Percentiles rank a stretch among this genome's conserved stretches.
These are phyloP conservation scores for Todus mexicanus DNA, from an alignment of 2,797 vertebrate genomes.

Conservation along the genomic window DNA sequence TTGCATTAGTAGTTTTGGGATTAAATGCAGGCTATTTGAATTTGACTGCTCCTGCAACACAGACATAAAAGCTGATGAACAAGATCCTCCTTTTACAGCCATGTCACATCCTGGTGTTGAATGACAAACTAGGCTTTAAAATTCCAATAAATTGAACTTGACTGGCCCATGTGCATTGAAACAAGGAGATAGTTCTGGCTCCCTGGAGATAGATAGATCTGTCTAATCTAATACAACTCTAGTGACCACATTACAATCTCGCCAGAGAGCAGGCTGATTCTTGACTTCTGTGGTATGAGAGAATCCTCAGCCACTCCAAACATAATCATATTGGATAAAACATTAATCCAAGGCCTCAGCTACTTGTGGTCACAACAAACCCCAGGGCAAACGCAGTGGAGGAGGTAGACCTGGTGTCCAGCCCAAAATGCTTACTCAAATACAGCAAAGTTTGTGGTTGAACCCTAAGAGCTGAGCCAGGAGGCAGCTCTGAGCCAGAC, in stretches of 20 bases:
- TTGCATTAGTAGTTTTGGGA: constrained; percentile 1
- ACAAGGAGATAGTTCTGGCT: background rate
- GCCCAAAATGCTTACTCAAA: background rate
- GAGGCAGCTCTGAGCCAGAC: background rate
- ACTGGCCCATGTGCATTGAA: constrained; percentile 18
- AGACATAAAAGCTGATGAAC: constrained; percentile 10
- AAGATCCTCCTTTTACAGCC: constrained; percentile 17
- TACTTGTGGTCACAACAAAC: constrained; percentile 11
- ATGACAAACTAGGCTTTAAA: constrained; percentile 47
- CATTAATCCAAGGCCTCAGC: background rate
- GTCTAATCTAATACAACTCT: constrained; percentile 23
- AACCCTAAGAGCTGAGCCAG: background rate
- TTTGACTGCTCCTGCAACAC: constrained; percentile 8
- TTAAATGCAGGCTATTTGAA: background rate
- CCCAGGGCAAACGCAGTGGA: background rate
- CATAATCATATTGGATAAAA: background rate
- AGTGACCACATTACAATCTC: background rate
- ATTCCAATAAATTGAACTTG: constrained; percentile 31
- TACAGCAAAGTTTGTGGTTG: background rate
- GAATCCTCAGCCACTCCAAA: background rate
- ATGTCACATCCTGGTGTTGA: background rate
- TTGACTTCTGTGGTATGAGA: constrained; percentile 7
- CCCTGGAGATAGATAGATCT: constrained; percentile 1
- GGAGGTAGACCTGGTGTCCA: background rate
- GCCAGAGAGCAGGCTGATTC: background rate